Base-by-base conservation (phyloP, 1,140 invertebrate genomes). In the Oedothorax gibbosus region DNA sequence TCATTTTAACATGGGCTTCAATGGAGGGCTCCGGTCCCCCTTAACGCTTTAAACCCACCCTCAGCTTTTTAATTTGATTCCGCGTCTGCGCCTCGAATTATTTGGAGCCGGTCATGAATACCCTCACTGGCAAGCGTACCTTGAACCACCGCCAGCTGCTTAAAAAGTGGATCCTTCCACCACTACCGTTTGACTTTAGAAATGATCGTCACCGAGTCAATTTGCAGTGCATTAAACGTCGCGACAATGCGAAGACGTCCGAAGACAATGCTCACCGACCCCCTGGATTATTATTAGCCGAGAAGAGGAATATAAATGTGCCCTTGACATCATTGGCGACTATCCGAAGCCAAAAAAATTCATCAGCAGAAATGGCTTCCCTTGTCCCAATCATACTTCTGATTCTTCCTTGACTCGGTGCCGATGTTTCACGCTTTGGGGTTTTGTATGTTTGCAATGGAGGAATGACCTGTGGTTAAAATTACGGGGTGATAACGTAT, bases 261-360 rank as follows among this genome's bases (percentile, higher is more conserved):
- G 78, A 80, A 82, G 73, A 82, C 80, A 82, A 82, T 82, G 80
- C 54, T 53, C 54, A 50, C 68, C 35, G 35, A 35, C 35, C 35
- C 51, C 57, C 80, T 62, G 79, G 79, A 82, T 82, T 82, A 82
- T 82, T 82, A 82, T 82, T 82, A 82, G 80, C 68, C 80, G 54
- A 64, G 80, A 54, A 51, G 68, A 82, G 71, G 78, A 35, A 80
- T 71, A 80, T 80, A 80, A 80, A 80, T 80, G 68, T 82, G 80
- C 35, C 80, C 80, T 82, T 82, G 80, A 82, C 80, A 82, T 69
- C 68, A 82, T 82, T 82, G 80, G 80, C 80, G 60, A 68, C n/a
- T 53, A 60, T 82, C 68, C 80, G 53, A 65, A 64, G 35, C 53
- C 56, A 62, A 73, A 60, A 64, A 82, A 82, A 82, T 72, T 71